Percentiles rank a stretch among this genome's conserved stretches.
phyloP scores from a whole-genome alignment of 2,797 vertebrate genomes.

The Cossypha niveicapilla region DNA sequence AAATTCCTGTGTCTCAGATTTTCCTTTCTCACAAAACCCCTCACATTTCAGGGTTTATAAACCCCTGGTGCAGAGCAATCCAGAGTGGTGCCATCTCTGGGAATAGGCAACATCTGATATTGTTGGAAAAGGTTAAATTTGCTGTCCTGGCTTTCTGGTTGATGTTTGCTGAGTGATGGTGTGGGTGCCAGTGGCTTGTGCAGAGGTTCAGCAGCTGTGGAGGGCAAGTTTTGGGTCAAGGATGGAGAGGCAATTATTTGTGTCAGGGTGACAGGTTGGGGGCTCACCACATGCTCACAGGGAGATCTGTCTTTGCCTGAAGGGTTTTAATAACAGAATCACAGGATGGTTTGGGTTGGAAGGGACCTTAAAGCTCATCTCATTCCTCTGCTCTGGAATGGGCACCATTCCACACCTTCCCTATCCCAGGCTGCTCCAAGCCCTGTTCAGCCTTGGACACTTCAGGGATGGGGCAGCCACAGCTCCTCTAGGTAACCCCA shows the following conservation, averaged over 20 bases:
- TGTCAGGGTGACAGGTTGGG: neutral
- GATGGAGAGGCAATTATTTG: neutral
- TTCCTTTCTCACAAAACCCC: neutral
- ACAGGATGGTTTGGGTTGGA: neutral
- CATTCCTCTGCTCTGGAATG: neutral
- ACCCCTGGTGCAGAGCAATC: neutral
- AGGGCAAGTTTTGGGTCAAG: neutral
- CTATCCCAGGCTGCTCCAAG: fast-evolving
- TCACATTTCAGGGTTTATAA: neutral
- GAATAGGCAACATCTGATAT: neutral
- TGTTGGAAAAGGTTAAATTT: neutral
- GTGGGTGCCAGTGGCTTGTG: neutral
- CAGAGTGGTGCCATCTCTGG: neutral
- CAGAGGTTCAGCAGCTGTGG: neutral
- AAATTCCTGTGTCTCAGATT: neutral
- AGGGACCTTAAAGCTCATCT: neutral
- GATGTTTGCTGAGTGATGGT: neutral
- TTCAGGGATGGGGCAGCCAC: neutral
- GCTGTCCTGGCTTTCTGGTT: neutral
- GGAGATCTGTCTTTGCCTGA: neutral
- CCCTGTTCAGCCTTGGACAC: fast-evolving
- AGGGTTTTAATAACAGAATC: neutral
- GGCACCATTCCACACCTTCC: neutral
- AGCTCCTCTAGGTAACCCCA: neutral
- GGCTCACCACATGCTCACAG: neutral